These are phyloP conservation scores for Spodoptera litura DNA, from an alignment of 1,140 invertebrate species.

Conservation along the genomic window DNA sequence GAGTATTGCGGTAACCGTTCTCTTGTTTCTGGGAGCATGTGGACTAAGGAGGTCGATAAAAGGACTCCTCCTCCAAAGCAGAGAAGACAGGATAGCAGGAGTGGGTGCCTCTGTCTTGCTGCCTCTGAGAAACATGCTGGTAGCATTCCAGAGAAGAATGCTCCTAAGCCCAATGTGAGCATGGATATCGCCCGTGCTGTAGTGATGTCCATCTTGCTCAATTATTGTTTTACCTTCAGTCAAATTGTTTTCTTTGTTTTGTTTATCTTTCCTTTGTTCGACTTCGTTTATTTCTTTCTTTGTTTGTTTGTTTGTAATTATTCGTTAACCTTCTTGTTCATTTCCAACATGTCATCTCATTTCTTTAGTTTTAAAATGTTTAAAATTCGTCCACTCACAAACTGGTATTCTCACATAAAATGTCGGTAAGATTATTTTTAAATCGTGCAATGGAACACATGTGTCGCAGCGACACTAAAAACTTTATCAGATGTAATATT, in stretches of 20 bases:
- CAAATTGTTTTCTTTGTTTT: neutral
- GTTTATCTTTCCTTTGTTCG: neutral
- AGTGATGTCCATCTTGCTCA: conserved; percentile 77
- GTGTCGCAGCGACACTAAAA: conserved; percentile 1
- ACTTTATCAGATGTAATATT: conserved; percentile 38
- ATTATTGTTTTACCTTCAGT: neutral
- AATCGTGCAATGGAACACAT: neutral
- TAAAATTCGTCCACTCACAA: conserved; percentile 1
- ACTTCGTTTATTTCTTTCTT: neutral
- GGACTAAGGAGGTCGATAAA: conserved; percentile 92
- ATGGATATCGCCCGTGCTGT: conserved; percentile 90
- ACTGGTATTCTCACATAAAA: neutral
- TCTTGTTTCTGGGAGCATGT: conserved; percentile 93
- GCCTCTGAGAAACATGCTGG: conserved; percentile 87
- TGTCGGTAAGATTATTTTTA: conserved; percentile 23
- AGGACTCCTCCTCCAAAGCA: conserved; percentile 95
- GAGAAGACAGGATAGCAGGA: conserved; percentile 89
- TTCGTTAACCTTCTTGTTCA: neutral
- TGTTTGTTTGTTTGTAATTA: too few relatives aligned
- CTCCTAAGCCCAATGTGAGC: conserved; percentile 89
- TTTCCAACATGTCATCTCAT: neutral
- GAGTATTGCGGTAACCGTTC: conserved; percentile 86
- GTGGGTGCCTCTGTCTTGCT: conserved; percentile 85
- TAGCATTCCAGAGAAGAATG: conserved; percentile 89
- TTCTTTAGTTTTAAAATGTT: neutral